Evolutionary conservation across 1,140 invertebrate species (phyloP), one percentile per base, ranked within the genome.

Genomic region (Ceratina calcarata): DNA sequence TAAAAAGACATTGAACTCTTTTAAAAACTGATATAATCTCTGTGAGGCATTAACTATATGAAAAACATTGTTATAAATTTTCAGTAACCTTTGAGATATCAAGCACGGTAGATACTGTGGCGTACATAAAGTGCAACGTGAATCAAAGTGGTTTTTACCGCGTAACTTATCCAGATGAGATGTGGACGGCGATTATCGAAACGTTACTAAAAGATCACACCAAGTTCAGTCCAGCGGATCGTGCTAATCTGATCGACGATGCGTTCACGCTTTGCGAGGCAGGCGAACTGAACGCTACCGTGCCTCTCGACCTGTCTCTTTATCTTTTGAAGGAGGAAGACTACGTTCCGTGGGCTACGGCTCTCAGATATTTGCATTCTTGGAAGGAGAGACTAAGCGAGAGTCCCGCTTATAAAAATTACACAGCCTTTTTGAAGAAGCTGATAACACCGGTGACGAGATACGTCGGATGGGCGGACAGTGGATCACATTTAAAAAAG

Each of bases 111-210:
- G 94, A 95, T n/a, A n/a, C n/a, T n/a, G n/a, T n/a, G n/a, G n/a
- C n/a, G 60, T 98, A 97, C 96, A 95, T 98, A 61, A 98, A 98
- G 92, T 95, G 96, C 32, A 98, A 98, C 91, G 94, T 96, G n/a
- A 96, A 97, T 87, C 96, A 97, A 91, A 95, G 95, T 20, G 97
- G 97, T 1, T 98, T 97, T 88, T 98, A 98, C 90, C 94, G 97
- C 27, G 97, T 98, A 0, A 96, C 96, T 76, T 98, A 98, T 90
- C 96, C 97, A 49, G 94, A 95, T 2, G 94, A 95, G 0, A 96
- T 96, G 91, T 98, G 97, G 97, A 90, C 94, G 0, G 93, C 94
- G 10, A 93, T 98, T 18, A 96, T 97, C 57, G 88, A 94, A 15
- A 94, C 96, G 24, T 92, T 98, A 4, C 91, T 94, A 51, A 94